Conservation (phyloP, 2,888 invertebrate species). For the Dryococelus australis region DNA sequence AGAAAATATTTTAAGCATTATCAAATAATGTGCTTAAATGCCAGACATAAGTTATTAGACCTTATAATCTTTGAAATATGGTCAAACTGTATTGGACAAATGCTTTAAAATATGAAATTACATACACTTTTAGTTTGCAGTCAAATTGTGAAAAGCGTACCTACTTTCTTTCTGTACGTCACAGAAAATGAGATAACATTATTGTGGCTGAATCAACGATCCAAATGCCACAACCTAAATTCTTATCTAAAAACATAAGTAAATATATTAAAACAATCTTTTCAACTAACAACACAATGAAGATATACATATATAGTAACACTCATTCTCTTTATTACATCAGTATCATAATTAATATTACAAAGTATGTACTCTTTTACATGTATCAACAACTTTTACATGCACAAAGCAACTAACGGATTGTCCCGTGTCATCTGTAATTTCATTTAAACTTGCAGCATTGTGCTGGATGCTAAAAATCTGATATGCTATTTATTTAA, state of each 20-base stretch:
- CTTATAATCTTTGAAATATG: neutral
- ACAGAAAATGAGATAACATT: neutral
- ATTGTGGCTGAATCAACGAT: neutral
- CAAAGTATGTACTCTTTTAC: neutral
- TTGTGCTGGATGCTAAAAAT: neutral
- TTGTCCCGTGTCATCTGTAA: neutral
- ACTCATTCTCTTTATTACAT: conserved; percentile 10
- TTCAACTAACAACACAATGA: conserved; percentile 5
- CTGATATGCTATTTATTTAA: neutral
- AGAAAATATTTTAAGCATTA: neutral
- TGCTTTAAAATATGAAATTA: neutral
- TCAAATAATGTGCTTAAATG: neutral
- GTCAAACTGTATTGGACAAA: neutral
- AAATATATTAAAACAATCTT: neutral
- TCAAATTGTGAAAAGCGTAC: neutral
- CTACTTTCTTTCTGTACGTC: neutral
- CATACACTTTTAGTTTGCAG: neutral
- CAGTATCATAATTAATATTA: neutral
- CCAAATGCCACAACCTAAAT: neutral
- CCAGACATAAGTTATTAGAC: neutral
- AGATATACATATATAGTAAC: conserved; percentile 6
- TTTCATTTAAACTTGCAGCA: neutral
- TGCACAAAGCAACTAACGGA: conserved; percentile 16
- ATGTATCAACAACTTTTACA: conserved; percentile 11
- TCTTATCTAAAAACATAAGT: neutral